Evolutionary conservation across 2,888 invertebrate species (phyloP).

Genomic region (Trissoscelio sp.): DNA sequence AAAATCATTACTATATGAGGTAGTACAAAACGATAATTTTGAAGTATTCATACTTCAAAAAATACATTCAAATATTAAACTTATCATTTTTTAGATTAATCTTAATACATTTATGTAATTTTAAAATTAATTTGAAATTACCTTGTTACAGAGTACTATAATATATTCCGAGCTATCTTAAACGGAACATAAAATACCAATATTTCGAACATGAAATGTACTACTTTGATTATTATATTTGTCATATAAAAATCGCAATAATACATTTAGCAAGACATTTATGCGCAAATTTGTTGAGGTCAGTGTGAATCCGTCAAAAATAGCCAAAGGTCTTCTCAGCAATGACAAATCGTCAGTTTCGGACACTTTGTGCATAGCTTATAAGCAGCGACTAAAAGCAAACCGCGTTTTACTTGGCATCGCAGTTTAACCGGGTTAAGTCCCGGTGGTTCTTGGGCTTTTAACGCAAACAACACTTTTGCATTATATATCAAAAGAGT

Average conservation of each 20-base stretch:
- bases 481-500: conserved; percentile 83
- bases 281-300: conserved; percentile 60
- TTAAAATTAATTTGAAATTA: too few species aligned
- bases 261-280: conserved; percentile 45
- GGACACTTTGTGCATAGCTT: conserved; percentile 82
- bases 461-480: conserved; percentile 82
- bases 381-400: conserved; percentile 81
- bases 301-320: conserved; percentile 57
- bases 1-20: too few species aligned
- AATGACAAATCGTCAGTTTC: conserved; percentile 66
- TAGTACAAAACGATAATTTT: too few species aligned
- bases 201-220: too few species aligned
- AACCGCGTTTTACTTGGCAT: conserved; percentile 83
- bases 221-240: too few species aligned
- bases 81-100: too few species aligned
- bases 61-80: too few species aligned
- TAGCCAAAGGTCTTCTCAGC: conserved; percentile 62
- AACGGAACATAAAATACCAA: too few species aligned
- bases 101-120: too few species aligned
- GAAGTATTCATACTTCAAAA: too few species aligned
- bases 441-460: conserved; percentile 82
- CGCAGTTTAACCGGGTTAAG: conserved; percentile 83
- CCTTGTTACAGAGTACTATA: too few species aligned
- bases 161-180: too few species aligned
- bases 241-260: conserved; percentile 10